Evolutionary conservation across 1,140 invertebrate species (phyloP).

Genomic region (Lineus longissimus): DNA sequence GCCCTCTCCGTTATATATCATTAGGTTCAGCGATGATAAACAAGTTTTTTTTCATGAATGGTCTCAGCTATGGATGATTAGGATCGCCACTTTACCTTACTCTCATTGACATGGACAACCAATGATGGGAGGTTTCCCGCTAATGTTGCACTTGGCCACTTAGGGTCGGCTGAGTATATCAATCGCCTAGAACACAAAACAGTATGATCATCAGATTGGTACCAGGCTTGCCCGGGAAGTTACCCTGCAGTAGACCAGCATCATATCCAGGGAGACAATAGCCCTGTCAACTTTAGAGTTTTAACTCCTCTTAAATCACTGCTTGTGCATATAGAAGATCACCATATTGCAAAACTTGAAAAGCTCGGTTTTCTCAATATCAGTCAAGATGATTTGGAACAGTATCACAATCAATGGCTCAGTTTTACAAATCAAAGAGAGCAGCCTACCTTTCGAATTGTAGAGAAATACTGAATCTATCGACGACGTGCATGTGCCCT

Average conservation of each 20-base stretch:
- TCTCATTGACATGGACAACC: slow-evolving; percentile 77
- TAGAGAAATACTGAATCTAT: slow-evolving; percentile 84
- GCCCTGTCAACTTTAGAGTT: too few relatives aligned
- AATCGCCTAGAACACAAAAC: slow-evolving; percentile 60
- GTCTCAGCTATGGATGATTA: neutral
- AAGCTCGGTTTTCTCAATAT: neutral
- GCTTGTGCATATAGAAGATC: too few relatives aligned
- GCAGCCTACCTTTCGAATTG: slow-evolving; percentile 58
- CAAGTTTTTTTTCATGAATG: neutral
- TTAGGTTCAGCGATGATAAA: too few relatives aligned
- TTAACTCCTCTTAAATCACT: too few relatives aligned
- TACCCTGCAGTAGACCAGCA: too few relatives aligned
- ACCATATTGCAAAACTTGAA: neutral
- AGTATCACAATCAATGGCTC: neutral
- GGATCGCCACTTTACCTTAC: slow-evolving; percentile 34
- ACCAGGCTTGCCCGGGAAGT: too few relatives aligned
- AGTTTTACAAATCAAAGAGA: neutral
- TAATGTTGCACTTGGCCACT: slow-evolving; percentile 77
- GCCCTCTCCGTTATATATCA: too few relatives aligned
- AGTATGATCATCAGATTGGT: neutral
- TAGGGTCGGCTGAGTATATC: slow-evolving; percentile 76
- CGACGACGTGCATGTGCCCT: slow-evolving; percentile 75
- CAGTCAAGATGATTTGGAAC: neutral
- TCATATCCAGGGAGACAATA: too few relatives aligned
- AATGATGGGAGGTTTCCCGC: slow-evolving; percentile 80